Base-by-base conservation (phyloP, 2,113 vertebrate genomes). In the Odocoileus hemionus region DNA sequence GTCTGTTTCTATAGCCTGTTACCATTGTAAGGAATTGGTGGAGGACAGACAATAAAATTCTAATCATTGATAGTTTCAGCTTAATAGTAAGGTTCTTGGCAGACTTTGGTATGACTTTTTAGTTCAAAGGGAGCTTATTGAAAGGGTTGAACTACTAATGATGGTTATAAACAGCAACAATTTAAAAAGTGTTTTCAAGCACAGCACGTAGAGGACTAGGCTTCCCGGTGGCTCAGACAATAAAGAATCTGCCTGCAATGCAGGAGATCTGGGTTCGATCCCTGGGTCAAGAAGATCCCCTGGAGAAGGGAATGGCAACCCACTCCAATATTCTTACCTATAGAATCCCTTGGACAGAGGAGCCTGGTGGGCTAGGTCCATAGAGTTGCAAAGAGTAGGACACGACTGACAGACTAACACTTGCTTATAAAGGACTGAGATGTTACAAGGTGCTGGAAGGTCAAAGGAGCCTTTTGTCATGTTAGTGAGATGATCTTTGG, bases 81-180 rank as follows among this genome's bases (percentile, higher is more conserved):
- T 95, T 93, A 78, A 50, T 86, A n/a, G 30, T n/a, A 82, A 91
- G 52, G 2, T 52, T 91, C 52, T 95, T 60, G 28, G 52, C 45
- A 92, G 82, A 78, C 5, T 78, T 89, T 36, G 15, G 52, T 60
- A 85, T 43, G 61, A 54, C n/a, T 93, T 94, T 54, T 89, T 97
- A 86, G 19, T 94, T 97, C 88, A 93, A 98, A 96, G 39, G n/a
- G 76, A 93, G 55, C 16, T 84, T 92, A 33, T 15, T 52, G 36
- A 86, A 91, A 86, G 84, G 76, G 30, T 95, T 93, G 47, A 61
- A 60, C 50, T 93, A 47, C 80, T 92, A 76, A 84, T 82, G 82
- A 89, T 70, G 19, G n/a, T 39, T 39, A 74, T 43, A 64, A 95
- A 97, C 91, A 79, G 43, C 26, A 91, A 74, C 89, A 90, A 28